A percentile compares a stretch with the other conserved stretches of the same genome.
These are phyloP conservation scores for Idaea dimidiata DNA, from an alignment of 2,888 invertebrate species.

Conservation along the genomic window DNA sequence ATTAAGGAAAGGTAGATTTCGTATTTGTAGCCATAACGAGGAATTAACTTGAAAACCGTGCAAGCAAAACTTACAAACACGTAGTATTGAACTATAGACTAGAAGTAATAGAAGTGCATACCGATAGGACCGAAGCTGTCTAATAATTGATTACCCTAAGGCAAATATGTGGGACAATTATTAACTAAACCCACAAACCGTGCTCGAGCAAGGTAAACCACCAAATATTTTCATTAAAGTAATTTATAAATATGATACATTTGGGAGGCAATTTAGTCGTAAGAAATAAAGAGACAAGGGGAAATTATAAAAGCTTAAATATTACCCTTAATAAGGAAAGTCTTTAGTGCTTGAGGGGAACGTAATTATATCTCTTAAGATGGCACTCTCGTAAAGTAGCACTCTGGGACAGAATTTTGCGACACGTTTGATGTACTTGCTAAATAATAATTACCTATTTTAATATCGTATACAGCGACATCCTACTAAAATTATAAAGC, in stretches of 20 bases:
- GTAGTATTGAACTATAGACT: no score
- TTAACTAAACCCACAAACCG: no score
- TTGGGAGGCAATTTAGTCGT: background rate
- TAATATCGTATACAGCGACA: background rate
- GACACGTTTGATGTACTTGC: background rate
- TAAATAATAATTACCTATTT: background rate
- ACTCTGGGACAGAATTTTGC: background rate
- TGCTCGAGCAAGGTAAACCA: no score
- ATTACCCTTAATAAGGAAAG: background rate
- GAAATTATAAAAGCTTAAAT: constrained; percentile 1
- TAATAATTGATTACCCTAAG: no score
- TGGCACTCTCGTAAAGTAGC: background rate
- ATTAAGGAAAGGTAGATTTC: no score
- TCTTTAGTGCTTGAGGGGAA: background rate
- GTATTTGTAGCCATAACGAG: no score
- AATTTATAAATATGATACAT: background rate
- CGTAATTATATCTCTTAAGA: background rate
- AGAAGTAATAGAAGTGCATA: no score
- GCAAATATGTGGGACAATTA: no score
- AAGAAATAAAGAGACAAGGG: background rate
- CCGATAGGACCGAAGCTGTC: no score
- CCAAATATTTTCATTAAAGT: background rate
- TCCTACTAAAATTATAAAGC: no score
- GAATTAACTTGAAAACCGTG: no score
- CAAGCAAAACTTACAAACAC: no score